Evolutionary conservation across 2,797 vertebrate species (phyloP).

Genomic region (Aotus griseimembra): DNA sequence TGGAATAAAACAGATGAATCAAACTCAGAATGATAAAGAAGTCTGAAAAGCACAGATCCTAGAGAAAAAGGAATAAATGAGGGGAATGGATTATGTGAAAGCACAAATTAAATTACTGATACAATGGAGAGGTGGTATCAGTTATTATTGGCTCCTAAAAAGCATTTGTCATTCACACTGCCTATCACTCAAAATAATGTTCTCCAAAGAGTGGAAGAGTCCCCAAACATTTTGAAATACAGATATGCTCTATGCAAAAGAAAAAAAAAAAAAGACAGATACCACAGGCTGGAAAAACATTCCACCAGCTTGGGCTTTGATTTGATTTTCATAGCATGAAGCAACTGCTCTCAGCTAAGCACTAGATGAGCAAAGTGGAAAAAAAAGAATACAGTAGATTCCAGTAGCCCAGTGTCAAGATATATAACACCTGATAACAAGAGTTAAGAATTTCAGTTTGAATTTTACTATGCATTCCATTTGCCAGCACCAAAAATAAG

Average conservation of each 20-base stretch:
- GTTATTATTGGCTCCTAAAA: neutral
- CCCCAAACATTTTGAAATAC: neutral
- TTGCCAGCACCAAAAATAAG: constrained; percentile 8
- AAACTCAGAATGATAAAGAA: neutral
- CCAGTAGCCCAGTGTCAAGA: neutral
- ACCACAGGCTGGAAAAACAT: neutral
- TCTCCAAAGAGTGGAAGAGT: neutral
- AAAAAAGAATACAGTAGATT: neutral
- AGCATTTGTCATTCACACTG: neutral
- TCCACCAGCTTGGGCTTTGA: neutral
- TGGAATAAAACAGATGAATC: neutral
- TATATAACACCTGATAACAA: neutral
- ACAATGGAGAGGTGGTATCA: neutral
- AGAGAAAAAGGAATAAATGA: constrained; percentile 1
- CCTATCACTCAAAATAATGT: neutral
- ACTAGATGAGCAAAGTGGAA: neutral
- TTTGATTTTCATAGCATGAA: neutral
- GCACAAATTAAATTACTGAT: neutral
- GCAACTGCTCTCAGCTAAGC: neutral
- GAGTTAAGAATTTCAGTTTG: neutral
- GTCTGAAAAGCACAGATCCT: neutral
- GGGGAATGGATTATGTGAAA: neutral
- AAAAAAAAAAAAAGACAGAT: neutral
- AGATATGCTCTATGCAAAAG: neutral
- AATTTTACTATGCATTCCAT: neutral